Base-by-base conservation (phyloP, 1,140 invertebrate genomes). In the Drosophila asahinai region DNA sequence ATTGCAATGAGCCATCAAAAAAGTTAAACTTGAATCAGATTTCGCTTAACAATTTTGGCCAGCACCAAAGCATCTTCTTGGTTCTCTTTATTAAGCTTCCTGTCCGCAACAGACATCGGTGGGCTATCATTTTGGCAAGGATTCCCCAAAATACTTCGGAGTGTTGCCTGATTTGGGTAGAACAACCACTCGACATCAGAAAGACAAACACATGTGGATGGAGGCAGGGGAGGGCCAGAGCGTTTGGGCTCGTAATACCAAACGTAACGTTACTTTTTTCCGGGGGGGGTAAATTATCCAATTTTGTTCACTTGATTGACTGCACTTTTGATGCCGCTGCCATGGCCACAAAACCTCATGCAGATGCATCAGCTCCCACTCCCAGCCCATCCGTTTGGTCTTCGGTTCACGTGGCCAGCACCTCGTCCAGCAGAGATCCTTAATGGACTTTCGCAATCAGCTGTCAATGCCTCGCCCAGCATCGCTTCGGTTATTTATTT, bases 391-490 rank as follows among this genome's bases (percentile, higher is more conserved):
- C 22, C 36, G 38, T 22, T 45, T 19, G 22, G 22, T 30, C 65
- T 54, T 62, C 30, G 19, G 27, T 51, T 22, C 25, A 70, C 38
- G 40, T 55, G 67, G 49, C 64, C 66, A 55, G 76, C 77, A 80
- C 67, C 77, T 66, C 67, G 77, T 72, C 67, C 80, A 33, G 57
- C 80, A 27, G 61, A 51, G 40, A 51, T 38, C 48, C 78, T 89
- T 89, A 89, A 89, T 89, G 84, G 84, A 89, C 86, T 89, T 89
- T 89, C 74, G 84, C 84, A 89, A 90, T 89, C 84, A 89, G 86
- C 84, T 89, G 84, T 89, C 84, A 89, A 81, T 89, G 86, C 67
- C 77, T 89, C 67, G 77, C 73, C 75, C 81, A 73, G 86, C 54
- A 52, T 74, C 71, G 70, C 47, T 43, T 43, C 71, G 71, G 81